Evolutionary conservation across 1,140 invertebrate genomes (phyloP), one percentile per base, ranked within the genome.

Genomic region (Drosophila nigrodunni): DNA sequence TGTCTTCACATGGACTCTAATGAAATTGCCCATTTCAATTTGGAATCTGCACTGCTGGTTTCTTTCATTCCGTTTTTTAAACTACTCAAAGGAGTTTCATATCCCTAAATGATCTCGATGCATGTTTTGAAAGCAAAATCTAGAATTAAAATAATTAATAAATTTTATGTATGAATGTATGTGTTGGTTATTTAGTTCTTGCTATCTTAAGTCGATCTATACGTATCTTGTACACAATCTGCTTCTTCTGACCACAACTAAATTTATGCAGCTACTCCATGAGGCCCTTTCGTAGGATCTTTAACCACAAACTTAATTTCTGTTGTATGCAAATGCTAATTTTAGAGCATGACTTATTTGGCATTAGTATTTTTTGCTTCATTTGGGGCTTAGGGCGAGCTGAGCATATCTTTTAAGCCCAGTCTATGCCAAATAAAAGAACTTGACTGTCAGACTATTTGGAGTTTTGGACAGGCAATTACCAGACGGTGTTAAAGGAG

Each of bases 391-490:
- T 41, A 10, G 4, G 11, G 39, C 0, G 11, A 41, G 9, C n/a
- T 2, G n/a, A 43, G 11, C 41, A 13, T 43, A 13, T 5, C 11
- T 43, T 43, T 43, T 43, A 43, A 43, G 41, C n/a, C 41, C 13
- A 13, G 41, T 43, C 41, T 7, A 13, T 13, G 7, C 2, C 41
- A 43, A 43, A 7, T 43, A 43, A n/a, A 5, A 43, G 41, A 43
- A n/a, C 10, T 43, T 13, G 13, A 13, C 11, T 43, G 41, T 43
- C 41, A 13, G 3, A 13, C 41, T 43, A 13, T 13, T 43, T n/a
- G 10, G 44, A 71, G 72, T 73, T 80, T 77, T 66, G 72, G 80
- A 64, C 77, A 62, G 77, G 80, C 77, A 73, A 83, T 83, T 80
- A 83, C 67, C 46, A 73, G 71, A 47, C 54, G 62, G 30, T 25